Evolutionary conservation across 2,797 vertebrate genomes (phyloP), one percentile per base, ranked within the genome.

Genomic region (Nothura maculosa): DNA sequence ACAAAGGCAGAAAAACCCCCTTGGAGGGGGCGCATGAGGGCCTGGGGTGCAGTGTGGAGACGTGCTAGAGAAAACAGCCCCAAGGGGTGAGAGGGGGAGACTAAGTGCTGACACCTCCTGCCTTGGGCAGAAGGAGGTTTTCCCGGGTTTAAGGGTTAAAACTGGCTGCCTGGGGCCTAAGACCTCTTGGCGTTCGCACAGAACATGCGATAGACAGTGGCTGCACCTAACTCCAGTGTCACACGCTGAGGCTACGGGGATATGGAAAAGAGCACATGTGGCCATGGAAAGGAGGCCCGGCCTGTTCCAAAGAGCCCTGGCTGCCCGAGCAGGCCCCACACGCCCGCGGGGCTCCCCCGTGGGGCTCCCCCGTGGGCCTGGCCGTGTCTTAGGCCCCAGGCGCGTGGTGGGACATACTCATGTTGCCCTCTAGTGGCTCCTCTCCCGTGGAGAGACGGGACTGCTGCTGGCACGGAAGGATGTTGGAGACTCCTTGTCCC

Each of bases 401-500:
- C 19, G 54, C 17, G 24, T 38, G 9, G n/a, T 25, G 88, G 88
- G 45, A 94, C 91, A 96, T 6, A 4, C 60, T 85, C 6, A 91
- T 16, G 81, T 93, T 91, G 96, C 95, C 96, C 92, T 92, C 96
- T 96, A 94, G 95, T 7, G 96, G 93, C 36, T 28, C 74, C 55
- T 10, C 45, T 22, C 22, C 43, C 22, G 15, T 75, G 50, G 1
- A 57, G 9, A 63, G 82, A 45, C 36, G 17, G 28, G 9, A 25
- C 1, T 22, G 3, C 12, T 22, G 3, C 10, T 18, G 10, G 17
- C 8, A 12, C 43, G 12, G 20, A 77, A 55, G 78, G 21, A 24
- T 16, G 63, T 34, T 76, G 18, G 54, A 55, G 54, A 15, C 54
- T 10, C 7, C 10, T 19, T 19, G 10, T 55, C 54, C 52, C 54